Conservation (phyloP, 2,113 vertebrate species). For the Menura novaehollandiae region DNA sequence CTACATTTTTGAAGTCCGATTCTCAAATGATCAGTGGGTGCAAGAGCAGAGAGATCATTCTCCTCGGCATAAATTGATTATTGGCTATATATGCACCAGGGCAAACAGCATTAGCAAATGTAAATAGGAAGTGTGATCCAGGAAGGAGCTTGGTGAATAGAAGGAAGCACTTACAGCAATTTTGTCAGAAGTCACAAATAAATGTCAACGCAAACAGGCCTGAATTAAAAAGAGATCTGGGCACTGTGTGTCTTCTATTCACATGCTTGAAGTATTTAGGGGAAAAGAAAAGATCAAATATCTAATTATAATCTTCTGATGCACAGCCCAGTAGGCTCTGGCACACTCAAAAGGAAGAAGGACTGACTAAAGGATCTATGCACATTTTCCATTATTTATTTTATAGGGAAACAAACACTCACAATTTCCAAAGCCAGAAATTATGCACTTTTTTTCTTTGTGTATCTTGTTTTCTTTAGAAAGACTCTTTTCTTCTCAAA, state of each 20-base stretch:
- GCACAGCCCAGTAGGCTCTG: slow-evolving; percentile 40
- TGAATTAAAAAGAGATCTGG: slow-evolving; percentile 24
- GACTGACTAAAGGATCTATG: not conserved
- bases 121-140: not conserved
- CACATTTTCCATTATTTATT: slow-evolving; percentile 74
- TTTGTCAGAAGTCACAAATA: slow-evolving; percentile 36
- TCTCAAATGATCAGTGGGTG: not conserved
- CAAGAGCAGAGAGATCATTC: not conserved
- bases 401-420: slow-evolving; percentile 58
- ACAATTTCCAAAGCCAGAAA: slow-evolving; percentile 58
- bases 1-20: not conserved
- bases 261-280: slow-evolving; percentile 14
- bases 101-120: not conserved
- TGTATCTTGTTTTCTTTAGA: not conserved
- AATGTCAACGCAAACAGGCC: not conserved
- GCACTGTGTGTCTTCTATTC: not conserved
- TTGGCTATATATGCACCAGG: not conserved
- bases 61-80: not conserved
- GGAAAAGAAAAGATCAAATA: slow-evolving; percentile 33
- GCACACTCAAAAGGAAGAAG: not conserved
- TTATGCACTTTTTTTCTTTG: not conserved
- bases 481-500: not conserved
- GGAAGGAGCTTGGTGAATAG: not conserved
- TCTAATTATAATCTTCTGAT: slow-evolving; percentile 55
- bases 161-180: not conserved